Evolutionary conservation across 2,888 invertebrate species (phyloP), one percentile per base, ranked within the genome.

Genomic region (Anthophora plumipes): DNA sequence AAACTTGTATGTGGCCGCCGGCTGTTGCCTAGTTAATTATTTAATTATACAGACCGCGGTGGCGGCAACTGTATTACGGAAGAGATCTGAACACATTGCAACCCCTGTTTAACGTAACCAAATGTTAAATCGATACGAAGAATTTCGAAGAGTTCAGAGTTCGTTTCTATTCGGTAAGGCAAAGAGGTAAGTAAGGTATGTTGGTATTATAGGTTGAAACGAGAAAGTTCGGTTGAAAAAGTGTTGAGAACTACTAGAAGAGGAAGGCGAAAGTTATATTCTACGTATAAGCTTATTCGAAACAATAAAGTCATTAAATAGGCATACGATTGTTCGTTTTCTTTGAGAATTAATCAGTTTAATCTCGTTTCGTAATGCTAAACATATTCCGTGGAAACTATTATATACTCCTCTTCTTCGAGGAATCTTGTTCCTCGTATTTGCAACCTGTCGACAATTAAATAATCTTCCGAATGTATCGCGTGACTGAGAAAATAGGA

Each of bases 21-120:
- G 83, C 74, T 70, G 63, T 71, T 77, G 60, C 52, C 54, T 72
- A 78, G 73, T 89, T 90, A 90, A 91, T 91, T 87, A 87, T 90
- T 91, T 90, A 91, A 91, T 91, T 90, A 89, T 70, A 73, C 60
- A 60, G 25, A 37, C 20, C 79, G 22, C 43, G 57, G 64, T 59
- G 46, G 59, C 57, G 63, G 60, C 31, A 60, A 48, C 61, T 17
- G 50, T 31, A 59, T 73, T 66, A 39, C 64, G 37, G 80, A 72
- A 69, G 41, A 46, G 20, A 46, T 17, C 48, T 1, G 31, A 60
- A 37, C 6, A n/a, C 54, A n/a, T 12, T 43, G 77, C 85, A 78
- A 80, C 80, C 85, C 54, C 52, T 50, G 57, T 64, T 70, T 52
- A 41, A 14, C 43, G 41, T 31, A 50, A 41, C 22, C 31, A 6